A percentile compares a stretch with the other conserved stretches of the same genome.
These are phyloP conservation scores for Toxotes jaculatrix DNA, from an alignment of 2,113 vertebrate species.

Conservation along the genomic window DNA sequence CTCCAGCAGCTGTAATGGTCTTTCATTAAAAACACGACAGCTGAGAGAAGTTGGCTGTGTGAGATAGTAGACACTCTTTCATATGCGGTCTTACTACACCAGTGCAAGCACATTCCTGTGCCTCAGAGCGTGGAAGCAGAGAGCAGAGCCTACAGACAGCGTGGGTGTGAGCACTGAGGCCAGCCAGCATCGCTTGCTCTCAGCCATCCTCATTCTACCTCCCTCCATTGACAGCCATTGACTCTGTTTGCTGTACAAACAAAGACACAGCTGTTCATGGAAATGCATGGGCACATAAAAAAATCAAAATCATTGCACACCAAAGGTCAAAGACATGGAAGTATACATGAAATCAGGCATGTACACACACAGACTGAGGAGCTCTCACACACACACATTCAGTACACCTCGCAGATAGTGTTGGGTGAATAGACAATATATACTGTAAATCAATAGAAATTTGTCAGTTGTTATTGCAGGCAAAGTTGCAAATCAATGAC, in stretches of 20 bases:
- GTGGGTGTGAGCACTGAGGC: slow-evolving; percentile 65
- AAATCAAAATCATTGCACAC: not conserved
- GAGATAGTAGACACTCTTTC: slow-evolving; percentile 68
- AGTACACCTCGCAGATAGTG: not conserved
- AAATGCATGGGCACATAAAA: slow-evolving; percentile 23
- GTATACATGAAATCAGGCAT: not conserved
- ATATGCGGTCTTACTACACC: slow-evolving; percentile 62
- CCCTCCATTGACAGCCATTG: slow-evolving; percentile 24
- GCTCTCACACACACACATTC: not conserved
- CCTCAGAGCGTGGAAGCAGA: slow-evolving; percentile 53
- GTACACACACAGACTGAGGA: not conserved
- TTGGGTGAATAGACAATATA: slow-evolving; percentile 4
- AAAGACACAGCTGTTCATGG: slow-evolving; percentile 20
- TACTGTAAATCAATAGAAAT: slow-evolving; percentile 22
- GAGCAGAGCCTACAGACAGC: slow-evolving; percentile 68
- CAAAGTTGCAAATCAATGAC: slow-evolving; percentile 40
- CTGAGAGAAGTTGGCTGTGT: slow-evolving; percentile 41
- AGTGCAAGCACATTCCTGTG: slow-evolving; percentile 34
- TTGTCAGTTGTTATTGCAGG: slow-evolving; percentile 28
- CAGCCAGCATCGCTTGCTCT: slow-evolving; percentile 36
- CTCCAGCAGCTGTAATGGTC: slow-evolving; percentile 56
- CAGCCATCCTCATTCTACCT: slow-evolving; percentile 30
- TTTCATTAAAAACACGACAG: slow-evolving; percentile 48
- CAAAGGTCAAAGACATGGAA: slow-evolving; percentile 20
- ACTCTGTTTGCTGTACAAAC: slow-evolving; percentile 5